Base-by-base conservation (phyloP, 2,113 vertebrate species). In the Cisticola juncidis region DNA sequence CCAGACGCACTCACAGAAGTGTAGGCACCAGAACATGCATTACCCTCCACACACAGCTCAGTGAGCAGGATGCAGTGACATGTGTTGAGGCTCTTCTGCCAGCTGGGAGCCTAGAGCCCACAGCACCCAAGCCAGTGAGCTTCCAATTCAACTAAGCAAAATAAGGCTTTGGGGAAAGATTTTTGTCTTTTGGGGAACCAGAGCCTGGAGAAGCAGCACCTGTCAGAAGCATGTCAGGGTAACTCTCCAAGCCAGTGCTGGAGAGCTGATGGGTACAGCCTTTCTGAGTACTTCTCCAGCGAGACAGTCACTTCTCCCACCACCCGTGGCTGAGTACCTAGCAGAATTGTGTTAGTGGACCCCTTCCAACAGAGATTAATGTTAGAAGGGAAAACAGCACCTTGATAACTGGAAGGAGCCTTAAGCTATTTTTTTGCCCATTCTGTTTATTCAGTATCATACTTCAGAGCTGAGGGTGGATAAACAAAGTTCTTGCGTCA, bases 1-100 rank as follows among this genome's bases (percentile, higher is more conserved):
- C 24, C 62, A 69, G 50, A 16, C 5, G 11, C 5, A 3, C 44
- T 82, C 35, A 12, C 1, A 1, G 45, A 66, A 53, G 14, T 0
- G 0, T 11, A 22, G 44, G 25, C 31, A 58, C 45, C 31, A 48
- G 33, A 14, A 9, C 0, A 0, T 38, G 35, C 33, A 45, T 74
- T 42, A 58, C 28, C 23, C 11, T 15, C 33, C 13, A 21, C 6
- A 22, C 1, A 0, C 12, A 28, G 14, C 22, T 36, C 31, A 33
- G 23, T 4, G 5, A 2, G 4, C 61, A 26, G 56, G 20, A 29
- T 74, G 66, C 33, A 77, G n/a, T 3, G 9, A 19, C 2, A 7
- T 5, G 7, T 19, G 35, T 26, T 42, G 14, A 56, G 48, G 28
- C 14, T 53, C 24, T 90, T 40, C 54, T 53, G 66, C 9, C 40